Evolutionary conservation across 2,113 vertebrate species (phyloP), one percentile per base, ranked within the genome.

Genomic region (Erinaceus europaeus): DNA sequence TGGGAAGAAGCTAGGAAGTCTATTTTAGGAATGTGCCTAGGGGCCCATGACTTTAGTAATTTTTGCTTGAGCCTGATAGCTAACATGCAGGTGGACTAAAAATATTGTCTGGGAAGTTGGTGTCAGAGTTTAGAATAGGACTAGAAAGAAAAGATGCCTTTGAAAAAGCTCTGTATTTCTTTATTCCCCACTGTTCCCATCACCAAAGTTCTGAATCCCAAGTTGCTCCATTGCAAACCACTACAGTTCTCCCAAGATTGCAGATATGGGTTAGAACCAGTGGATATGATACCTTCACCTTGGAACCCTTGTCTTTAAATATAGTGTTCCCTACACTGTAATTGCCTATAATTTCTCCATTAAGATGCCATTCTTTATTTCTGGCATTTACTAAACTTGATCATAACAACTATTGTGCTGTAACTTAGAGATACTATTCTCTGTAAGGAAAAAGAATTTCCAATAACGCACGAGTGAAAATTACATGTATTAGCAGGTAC

Each of bases 371-470:
- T 79, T 87, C 34, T 65, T 80, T 78, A 71, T 53, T 29, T 27
- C 25, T 85, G 55, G 40, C 20, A 73, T 72, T 83, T 71, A 78
- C 44, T 88, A 72, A 92, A 80, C 21, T 67, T 42, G 84, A 61
- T 82, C 55, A 78, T 65, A 15, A 61, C 52, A 50, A 23, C 21
- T 79, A 40, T 61, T 67, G 5, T 78, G 50, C 21, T 62, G 6
- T 67, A 77, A 55, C 34, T 72, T 68, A 48, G 9, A 53, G 64
- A 75, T 2, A 62, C 13, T 44, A 44, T 9, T 76, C 38, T 65
- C 29, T 76, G 79, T 57, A 62, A 69, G 73, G 61, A 91, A 91
- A 69, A 4, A 86, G n/a, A 86, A 76, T 69, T 80, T 50, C 21
- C 91, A 78, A 69, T 44, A 84, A 71, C 72, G 48, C 29, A 21